Evolutionary conservation across 2,113 vertebrate genomes (phyloP).

Genomic region (Geococcyx californianus): DNA sequence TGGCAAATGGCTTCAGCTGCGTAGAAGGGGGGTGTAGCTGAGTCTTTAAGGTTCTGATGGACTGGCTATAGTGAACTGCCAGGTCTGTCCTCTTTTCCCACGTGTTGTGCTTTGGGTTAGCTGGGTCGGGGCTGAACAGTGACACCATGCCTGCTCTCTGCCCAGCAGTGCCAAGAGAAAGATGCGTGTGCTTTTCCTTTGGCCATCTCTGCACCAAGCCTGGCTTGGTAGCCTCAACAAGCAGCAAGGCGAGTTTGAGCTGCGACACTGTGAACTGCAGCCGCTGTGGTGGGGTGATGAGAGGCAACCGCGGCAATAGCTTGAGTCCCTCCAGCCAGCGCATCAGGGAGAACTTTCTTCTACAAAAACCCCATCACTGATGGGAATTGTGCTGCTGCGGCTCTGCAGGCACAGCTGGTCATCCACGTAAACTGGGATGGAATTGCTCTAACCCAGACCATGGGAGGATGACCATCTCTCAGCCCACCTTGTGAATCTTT

Average conservation of each 20-base stretch:
- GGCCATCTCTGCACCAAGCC: background rate
- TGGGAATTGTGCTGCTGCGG: background rate
- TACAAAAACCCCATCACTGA: background rate
- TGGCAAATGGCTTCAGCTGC: background rate
- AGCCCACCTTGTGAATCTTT: background rate
- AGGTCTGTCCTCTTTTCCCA: background rate
- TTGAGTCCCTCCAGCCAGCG: fast-evolving
- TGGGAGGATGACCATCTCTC: background rate
- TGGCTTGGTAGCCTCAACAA: background rate
- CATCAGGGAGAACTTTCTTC: background rate
- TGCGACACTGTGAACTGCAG: background rate
- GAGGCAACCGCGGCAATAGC: background rate
- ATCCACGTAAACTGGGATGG: background rate
- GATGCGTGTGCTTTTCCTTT: background rate
- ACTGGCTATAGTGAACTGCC: background rate
- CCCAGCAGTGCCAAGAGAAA: background rate
- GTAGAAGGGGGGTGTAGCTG: background rate
- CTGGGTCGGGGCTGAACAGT: too few species aligned
- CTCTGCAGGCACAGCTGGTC: too few species aligned
- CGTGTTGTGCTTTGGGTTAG: too few species aligned
- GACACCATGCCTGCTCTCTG: background rate
- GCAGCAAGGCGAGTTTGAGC: background rate
- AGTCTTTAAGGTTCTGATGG: background rate
- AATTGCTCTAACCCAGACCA: background rate
- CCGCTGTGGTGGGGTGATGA: too few species aligned